Evolutionary conservation across 2,113 vertebrate genomes (phyloP), one percentile per base, ranked within the genome.

Genomic region (Zingel zingel): DNA sequence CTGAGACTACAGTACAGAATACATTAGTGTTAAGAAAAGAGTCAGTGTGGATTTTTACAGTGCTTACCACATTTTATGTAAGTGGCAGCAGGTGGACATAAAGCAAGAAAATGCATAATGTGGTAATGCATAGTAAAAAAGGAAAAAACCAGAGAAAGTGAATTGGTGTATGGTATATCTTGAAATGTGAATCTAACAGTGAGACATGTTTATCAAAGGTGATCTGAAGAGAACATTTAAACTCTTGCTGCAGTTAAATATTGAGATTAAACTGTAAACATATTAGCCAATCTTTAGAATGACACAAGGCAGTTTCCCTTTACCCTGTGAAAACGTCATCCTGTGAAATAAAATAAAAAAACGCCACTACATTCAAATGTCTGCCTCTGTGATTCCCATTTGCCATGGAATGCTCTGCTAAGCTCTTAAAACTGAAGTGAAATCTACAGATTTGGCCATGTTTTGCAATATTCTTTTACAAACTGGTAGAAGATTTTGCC

Each of bases 81-180:
- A 75, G 75, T 43, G 79, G 71, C 59, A 73, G 77, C 66, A 59
- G 61, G 68, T 82, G 74, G 59, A 74, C 53, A 72, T 81, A 89
- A 90, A 86, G 68, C 21, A 82, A 43, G 78, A 36, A 77, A 79
- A 87, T 85, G n/a, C n/a, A n/a, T n/a, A n/a, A n/a, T n/a, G n/a
- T n/a, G n/a, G n/a, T n/a, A n/a, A n/a, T 85, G 76, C 84, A 77
- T 87, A 76, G 70, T 87, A 87, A 91, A 91, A 86, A 43, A 68
- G 50, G 14, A 2, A 56, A 77, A 76, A 58, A 67, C n/a, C 25
- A 63, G 13, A 64, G 39, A 61, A 27, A 51, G 53, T 25, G 74
- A 81, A 67, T 64, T 47, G 21, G 23, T 12, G 10, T 23, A 10
- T 10, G 47, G 61, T 79, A 16, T 65, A n/a, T 51, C 16, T 30